Evolutionary conservation across 35 echinoderm and acorn worm genomes (phyloP).

Genomic region (Apostichopus japonicus): DNA sequence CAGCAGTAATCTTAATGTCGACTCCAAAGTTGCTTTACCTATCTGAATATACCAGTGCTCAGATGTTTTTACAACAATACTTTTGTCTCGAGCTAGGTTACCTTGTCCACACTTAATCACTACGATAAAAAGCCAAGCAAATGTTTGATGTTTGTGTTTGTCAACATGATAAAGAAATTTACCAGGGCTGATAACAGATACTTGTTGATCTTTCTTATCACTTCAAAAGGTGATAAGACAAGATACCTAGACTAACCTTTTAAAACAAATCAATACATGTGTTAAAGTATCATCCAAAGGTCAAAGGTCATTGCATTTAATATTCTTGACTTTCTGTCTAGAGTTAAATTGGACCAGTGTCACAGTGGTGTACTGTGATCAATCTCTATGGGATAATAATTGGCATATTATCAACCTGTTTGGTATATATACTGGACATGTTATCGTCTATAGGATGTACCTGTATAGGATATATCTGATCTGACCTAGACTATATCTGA

Average conservation of each 20-base stretch:
- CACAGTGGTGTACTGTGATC: neutral
- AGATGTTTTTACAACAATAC: neutral
- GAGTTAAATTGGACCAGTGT: neutral
- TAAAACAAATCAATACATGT: neutral
- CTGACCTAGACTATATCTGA: no score
- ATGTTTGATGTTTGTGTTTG: slow-evolving; percentile 33
- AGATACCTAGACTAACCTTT: slow-evolving; percentile 22
- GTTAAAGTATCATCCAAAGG: slow-evolving; percentile 15
- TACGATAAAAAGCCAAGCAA: slow-evolving; percentile 6
- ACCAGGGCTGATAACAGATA: slow-evolving; percentile 11
- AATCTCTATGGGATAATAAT: neutral
- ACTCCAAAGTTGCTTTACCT: neutral
- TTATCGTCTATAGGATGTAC: no score
- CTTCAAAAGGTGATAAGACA: neutral
- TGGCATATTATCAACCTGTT: neutral
- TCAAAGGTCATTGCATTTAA: slow-evolving; percentile 3
- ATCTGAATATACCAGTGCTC: neutral
- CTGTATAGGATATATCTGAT: no score
- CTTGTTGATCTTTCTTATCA: neutral
- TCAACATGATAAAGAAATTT: slow-evolving; percentile 52
- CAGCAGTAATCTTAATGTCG: neutral
- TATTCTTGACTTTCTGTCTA: neutral
- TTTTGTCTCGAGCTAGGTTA: slow-evolving; percentile 14
- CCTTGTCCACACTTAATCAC: slow-evolving; percentile 34
- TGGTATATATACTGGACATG: no score